A percentile compares a stretch with the other conserved stretches of the same genome.
Conservation (phyloP, 2,888 invertebrate genomes). For the Scotopteryx bipunctaria region DNA sequence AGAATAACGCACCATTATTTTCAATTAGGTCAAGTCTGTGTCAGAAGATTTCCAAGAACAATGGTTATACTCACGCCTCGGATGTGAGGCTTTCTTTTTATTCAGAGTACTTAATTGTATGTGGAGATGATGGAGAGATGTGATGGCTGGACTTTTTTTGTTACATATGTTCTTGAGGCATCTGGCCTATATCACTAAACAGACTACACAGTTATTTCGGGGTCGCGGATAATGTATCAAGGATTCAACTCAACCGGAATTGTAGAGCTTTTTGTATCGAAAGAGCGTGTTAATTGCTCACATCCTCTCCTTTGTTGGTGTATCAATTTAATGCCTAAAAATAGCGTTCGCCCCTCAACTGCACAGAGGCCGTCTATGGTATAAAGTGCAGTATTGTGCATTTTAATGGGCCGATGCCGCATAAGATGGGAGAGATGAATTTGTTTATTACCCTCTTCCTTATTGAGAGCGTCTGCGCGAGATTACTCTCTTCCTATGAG, state of each 20-base stretch:
- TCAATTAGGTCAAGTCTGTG: slow-evolving; percentile 80
- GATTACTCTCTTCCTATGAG: slow-evolving; percentile 83
- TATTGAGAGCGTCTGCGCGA: slow-evolving; percentile 81
- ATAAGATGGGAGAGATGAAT: slow-evolving; percentile 82
- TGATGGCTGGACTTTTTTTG: slow-evolving; percentile 58
- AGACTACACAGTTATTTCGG: slow-evolving; percentile 42
- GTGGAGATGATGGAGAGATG: slow-evolving; percentile 68
- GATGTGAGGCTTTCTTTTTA: slow-evolving; percentile 75
- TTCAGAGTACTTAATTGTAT: slow-evolving; percentile 72
- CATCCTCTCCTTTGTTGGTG: slow-evolving; percentile 79
- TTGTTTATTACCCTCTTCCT: slow-evolving; percentile 83
- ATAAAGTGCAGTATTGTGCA: slow-evolving; percentile 82
- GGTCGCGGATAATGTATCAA: slow-evolving; percentile 50
- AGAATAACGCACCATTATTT: slow-evolving; percentile 79
- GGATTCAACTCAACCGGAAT: slow-evolving; percentile 47
- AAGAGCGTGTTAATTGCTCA: slow-evolving; percentile 77
- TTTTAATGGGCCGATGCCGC: slow-evolving; percentile 78
- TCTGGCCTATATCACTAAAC: slow-evolving; percentile 56
- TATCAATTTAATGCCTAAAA: slow-evolving; percentile 79
- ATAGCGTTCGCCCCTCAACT: slow-evolving; percentile 70
- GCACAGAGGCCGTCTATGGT: slow-evolving; percentile 61
- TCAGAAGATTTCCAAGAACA: slow-evolving; percentile 77
- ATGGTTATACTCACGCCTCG: slow-evolving; percentile 74
- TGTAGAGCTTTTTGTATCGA: slow-evolving; percentile 56
- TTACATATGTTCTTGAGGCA: slow-evolving; percentile 46